These are phyloP conservation scores for Orthosia gothica DNA, from an alignment of 2,888 invertebrate species.

Conservation along the genomic window DNA sequence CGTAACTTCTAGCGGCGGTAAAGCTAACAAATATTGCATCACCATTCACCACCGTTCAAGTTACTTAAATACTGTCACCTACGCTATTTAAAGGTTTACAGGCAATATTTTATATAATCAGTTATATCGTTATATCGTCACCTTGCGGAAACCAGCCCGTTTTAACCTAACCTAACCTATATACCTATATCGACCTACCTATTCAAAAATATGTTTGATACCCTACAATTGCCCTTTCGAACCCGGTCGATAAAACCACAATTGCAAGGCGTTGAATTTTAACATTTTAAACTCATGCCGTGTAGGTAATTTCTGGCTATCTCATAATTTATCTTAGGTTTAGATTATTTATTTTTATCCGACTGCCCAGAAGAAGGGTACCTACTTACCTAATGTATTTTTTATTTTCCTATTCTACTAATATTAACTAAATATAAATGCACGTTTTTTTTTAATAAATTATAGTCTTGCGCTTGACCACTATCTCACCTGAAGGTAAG, in stretches of 20 bases:
- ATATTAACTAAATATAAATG: no score
- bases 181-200: no score
- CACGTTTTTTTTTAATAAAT: no score
- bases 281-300: neutral
- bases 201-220: conserved; percentile 1
- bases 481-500: no score
- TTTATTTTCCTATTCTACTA: no score
- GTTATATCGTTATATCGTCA: neutral
- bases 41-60: neutral
- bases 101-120: neutral
- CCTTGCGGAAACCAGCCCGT: no score
- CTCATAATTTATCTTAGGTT: neutral
- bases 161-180: no score
- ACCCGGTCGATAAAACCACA: conserved; percentile 24
- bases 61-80: neutral
- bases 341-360: neutral
- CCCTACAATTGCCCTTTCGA: conserved; percentile 8
- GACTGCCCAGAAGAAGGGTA: no score
- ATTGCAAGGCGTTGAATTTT: neutral
- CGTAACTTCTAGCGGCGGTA: neutral
- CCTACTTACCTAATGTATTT: no score
- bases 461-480: no score
- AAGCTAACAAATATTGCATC: conserved; percentile 15
- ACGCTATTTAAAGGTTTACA: neutral
- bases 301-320: neutral